Conservation (phyloP, 2,113 vertebrate genomes). For the Lepisosteus osseus region DNA sequence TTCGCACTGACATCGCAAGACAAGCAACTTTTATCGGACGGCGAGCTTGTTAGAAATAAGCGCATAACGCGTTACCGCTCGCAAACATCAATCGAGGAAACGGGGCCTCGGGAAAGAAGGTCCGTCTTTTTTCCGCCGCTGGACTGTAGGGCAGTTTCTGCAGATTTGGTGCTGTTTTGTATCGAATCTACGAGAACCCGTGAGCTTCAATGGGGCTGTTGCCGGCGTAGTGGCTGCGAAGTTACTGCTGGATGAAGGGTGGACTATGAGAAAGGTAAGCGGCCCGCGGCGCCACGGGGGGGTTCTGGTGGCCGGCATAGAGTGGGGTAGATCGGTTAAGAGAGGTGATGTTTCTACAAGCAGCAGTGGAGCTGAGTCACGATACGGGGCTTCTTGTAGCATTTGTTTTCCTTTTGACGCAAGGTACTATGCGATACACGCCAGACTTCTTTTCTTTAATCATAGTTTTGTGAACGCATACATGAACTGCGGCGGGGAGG, state of each 20-base stretch:
- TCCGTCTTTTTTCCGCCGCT: background rate
- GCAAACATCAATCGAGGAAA: too few species aligned
- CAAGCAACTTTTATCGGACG: constrained; percentile 6
- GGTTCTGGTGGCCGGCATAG: too few species aligned
- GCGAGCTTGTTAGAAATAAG: background rate
- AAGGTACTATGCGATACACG: too few species aligned
- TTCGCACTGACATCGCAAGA: constrained; percentile 2
- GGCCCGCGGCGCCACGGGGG: background rate
- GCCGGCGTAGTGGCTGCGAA: constrained; percentile 7
- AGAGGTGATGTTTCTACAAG: too few species aligned
- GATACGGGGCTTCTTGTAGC: too few species aligned
- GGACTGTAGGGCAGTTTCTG: background rate
- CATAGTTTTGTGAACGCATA: too few species aligned
- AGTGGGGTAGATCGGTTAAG: too few species aligned
- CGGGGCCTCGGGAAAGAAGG: too few species aligned
- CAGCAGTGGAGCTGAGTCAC: too few species aligned
- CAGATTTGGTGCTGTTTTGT: background rate
- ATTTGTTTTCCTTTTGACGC: too few species aligned
- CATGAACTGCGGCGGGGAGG: too few species aligned
- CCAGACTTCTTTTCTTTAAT: too few species aligned
- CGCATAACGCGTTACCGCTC: background rate
- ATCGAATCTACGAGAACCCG: background rate
- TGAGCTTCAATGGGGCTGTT: background rate
- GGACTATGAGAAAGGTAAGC: constrained; percentile 15
- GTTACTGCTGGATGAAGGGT: constrained; percentile 8